These are phyloP conservation scores for Zingel zingel DNA, from an alignment of 2,113 vertebrate genomes.

Conservation along the genomic window DNA sequence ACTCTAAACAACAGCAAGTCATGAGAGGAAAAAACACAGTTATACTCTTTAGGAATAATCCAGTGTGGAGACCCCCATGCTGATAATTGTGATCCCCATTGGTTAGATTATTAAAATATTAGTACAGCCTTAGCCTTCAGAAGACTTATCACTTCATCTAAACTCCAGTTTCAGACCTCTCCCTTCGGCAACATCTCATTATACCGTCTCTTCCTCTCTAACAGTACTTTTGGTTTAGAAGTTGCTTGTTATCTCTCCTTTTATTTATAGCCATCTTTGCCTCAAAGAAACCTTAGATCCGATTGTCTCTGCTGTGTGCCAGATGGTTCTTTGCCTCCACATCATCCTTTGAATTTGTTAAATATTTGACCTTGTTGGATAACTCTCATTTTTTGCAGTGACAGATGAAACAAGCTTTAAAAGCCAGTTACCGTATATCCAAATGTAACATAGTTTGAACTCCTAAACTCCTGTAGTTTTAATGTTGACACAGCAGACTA, in stretches of 20 bases:
- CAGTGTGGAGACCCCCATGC: not conserved
- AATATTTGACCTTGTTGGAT: slow-evolving; percentile 19
- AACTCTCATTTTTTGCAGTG: slow-evolving; percentile 3
- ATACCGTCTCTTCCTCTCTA: slow-evolving; percentile 1
- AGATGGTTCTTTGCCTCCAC: slow-evolving; percentile 29
- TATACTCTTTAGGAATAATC: slow-evolving; percentile 9
- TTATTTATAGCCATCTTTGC: slow-evolving; percentile 12
- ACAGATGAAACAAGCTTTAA: not conserved
- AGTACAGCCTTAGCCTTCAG: slow-evolving; percentile 15
- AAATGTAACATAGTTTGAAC: slow-evolving; percentile 19
- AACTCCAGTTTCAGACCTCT: slow-evolving; percentile 27
- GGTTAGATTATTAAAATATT: slow-evolving; percentile 34
- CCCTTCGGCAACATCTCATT: slow-evolving; percentile 28
- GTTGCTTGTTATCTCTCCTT: slow-evolving; percentile 35
- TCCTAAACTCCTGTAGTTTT: not conserved
- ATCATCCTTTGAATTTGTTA: slow-evolving; percentile 33
- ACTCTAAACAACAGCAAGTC: not conserved
- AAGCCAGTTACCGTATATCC: slow-evolving; percentile 8
- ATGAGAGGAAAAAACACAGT: not conserved
- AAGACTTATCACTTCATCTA: slow-evolving; percentile 28
- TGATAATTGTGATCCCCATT: not conserved
- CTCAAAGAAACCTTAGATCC: slow-evolving; percentile 28
- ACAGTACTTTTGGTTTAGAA: slow-evolving; percentile 18
- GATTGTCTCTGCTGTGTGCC: slow-evolving; percentile 21
- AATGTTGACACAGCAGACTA: not conserved